Base-by-base conservation (phyloP, 2,888 invertebrate genomes). In the Cremastinae sp. region DNA sequence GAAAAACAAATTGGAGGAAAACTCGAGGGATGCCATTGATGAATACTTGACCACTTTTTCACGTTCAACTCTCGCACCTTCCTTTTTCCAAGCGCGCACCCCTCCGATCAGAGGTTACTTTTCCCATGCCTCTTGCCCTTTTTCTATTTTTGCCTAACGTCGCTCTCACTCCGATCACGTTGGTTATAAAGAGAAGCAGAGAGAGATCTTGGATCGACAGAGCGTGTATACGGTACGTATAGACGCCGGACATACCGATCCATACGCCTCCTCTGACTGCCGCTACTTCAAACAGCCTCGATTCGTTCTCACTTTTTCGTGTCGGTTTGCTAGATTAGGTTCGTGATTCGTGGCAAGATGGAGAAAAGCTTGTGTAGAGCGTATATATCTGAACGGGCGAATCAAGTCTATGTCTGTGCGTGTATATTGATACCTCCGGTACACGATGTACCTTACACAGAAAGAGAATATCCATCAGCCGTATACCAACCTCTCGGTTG, bases 311-410 rank as follows among this genome's bases (percentile, higher is more conserved):
- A 84, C 81, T 84, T 83, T 66, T 80, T 80, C 79, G 72, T 81
- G 81, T 83, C 81, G 80, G 81, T 82, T 80, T 83, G 82, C 80
- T 81, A 84, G 83, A 85, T 85, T 84, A 83, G 79, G 81, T 83
- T 82, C 82, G 84, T 85, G 83, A 85, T 84, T 82, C 80, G 81
- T 58, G 37, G 70, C 55, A 28, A 73, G 82, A 79, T 83, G 79
- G 74, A 77, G 66, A 59, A 49, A 71, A 53, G 73, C 56, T 49
- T 55, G 56, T 10, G 64, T 37, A 62, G 35, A 41, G 55, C 47
- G 61, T 22, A 53, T 59, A 61, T 71, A 43, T 58, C 68, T 49
- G 49, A 59, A 37, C 47, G 18, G 37, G 43, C 4, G 22, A 12
- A 28, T 45, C 1, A 66, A 39, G 51, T 18, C 0, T 5, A 10